phyloP scores from a whole-genome alignment of 2,888 invertebrate species.

The Drosophila pegasa region DNA sequence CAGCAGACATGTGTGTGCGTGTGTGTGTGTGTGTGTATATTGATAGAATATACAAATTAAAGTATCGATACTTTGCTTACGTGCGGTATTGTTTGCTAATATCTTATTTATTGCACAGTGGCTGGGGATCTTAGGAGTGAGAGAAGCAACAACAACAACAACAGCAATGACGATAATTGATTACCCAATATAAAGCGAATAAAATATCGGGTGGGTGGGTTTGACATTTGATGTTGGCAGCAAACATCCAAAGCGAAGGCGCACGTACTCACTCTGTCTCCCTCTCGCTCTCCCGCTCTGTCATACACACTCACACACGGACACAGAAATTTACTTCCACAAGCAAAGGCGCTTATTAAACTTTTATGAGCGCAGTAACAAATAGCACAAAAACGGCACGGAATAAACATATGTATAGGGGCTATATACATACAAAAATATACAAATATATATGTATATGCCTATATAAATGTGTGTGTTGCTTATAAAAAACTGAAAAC shows the following conservation, averaged over 20 bases:
- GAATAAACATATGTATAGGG: constrained; percentile 6
- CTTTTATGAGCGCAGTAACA: constrained; percentile 65
- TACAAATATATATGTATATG: constrained; percentile 3
- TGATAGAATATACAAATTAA: background rate
- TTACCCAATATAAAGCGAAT: constrained; percentile 15
- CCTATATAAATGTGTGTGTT: constrained; percentile 32
- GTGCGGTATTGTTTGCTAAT: constrained; percentile 5
- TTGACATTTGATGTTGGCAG: constrained; percentile 38
- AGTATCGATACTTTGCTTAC: constrained; percentile 15
- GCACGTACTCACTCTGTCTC: constrained; percentile 5
- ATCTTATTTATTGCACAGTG: constrained; percentile 6
- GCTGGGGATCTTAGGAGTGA: constrained; percentile 6
- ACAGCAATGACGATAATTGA: constrained; percentile 24
- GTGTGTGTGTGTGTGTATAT: background rate
- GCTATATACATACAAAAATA: background rate
- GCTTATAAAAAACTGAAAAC: constrained; percentile 68
- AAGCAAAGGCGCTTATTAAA: constrained; percentile 57
- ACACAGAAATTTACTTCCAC: constrained; percentile 9
- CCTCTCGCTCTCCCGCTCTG: constrained; percentile 3
- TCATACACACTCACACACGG: background rate
- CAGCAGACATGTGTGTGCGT: background rate
- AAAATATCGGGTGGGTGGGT: constrained; percentile 7
- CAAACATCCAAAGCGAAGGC: constrained; percentile 3
- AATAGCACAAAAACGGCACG: constrained; percentile 42
- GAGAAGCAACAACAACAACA: constrained; percentile 1